A percentile compares a stretch with the other conserved stretches of the same genome.
Conservation (phyloP, 1,140 invertebrate species). For the Watersipora subatra region DNA sequence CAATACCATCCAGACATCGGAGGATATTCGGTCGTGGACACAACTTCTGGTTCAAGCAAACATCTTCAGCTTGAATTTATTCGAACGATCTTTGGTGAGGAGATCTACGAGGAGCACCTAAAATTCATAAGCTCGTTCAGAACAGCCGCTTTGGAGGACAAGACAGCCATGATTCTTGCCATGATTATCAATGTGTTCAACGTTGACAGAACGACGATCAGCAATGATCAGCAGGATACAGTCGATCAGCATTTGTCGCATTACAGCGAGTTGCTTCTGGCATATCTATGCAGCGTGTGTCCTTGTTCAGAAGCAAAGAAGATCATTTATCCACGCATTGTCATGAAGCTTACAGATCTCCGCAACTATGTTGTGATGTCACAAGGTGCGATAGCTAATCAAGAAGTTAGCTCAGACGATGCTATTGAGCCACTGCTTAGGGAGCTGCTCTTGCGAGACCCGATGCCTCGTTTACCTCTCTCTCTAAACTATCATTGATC, state of each 20-base stretch:
- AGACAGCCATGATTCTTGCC: constrained; percentile 74
- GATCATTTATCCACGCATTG: constrained; percentile 68
- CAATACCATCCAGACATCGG: constrained; percentile 65
- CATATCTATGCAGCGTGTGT: constrained; percentile 70
- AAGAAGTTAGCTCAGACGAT: too few species aligned
- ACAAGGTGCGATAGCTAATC: too few species aligned
- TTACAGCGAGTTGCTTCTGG: constrained; percentile 69
- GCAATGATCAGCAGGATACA: constrained; percentile 56
- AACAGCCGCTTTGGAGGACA: constrained; percentile 52
- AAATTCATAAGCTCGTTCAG: constrained; percentile 24
- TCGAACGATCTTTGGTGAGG: constrained; percentile 56
- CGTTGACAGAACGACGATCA: constrained; percentile 60
- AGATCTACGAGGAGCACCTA: constrained; percentile 26
- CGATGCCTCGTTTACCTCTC: too few species aligned
- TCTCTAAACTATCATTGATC: too few species aligned
- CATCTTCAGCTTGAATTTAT: constrained; percentile 28
- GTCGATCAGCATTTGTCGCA: constrained; percentile 79
- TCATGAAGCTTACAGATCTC: constrained; percentile 72
- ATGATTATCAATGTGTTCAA: constrained; percentile 77
- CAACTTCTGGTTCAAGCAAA: neutral
- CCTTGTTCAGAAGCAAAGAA: constrained; percentile 56
- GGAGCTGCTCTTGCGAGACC: too few species aligned
- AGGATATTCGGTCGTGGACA: constrained; percentile 58
- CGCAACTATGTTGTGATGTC: constrained; percentile 66
- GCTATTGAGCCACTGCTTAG: too few species aligned